Evolutionary conservation across 2,797 vertebrate genomes (phyloP).

Genomic region (Pelobates cultripes): DNA sequence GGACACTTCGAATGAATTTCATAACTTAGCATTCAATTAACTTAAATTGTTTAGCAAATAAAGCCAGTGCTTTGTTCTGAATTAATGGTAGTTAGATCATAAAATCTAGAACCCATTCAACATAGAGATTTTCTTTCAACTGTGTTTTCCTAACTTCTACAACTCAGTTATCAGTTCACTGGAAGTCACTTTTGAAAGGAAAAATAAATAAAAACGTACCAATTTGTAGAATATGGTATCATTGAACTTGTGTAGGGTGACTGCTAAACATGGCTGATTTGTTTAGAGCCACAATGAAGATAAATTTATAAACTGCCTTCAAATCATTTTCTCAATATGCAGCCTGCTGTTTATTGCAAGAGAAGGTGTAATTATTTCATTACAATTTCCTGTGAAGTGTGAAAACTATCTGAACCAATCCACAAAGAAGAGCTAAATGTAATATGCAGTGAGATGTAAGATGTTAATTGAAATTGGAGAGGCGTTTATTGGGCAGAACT

Average conservation of each 20-base stretch:
- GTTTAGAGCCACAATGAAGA: constrained; percentile 37
- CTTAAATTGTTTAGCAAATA: no score
- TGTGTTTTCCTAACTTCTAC: no score
- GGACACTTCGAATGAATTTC: no score
- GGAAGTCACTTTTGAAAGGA: no score
- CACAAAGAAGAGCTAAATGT: constrained; percentile 79
- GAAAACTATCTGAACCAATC: constrained; percentile 80
- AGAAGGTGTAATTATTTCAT: constrained; percentile 81
- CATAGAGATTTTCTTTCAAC: no score
- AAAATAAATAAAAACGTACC: no score
- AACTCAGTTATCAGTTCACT: no score
- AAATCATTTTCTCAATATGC: constrained; percentile 25
- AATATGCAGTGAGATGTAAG: constrained; percentile 75
- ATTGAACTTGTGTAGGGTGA: neutral
- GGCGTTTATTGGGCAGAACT: constrained; percentile 76
- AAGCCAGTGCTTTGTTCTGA: no score
- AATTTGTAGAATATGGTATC: no score
- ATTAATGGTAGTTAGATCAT: no score
- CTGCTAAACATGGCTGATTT: neutral
- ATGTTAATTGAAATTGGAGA: constrained; percentile 80
- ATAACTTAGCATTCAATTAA: no score
- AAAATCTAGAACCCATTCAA: no score
- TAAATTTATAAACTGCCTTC: constrained; percentile 39
- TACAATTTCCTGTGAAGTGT: constrained; percentile 83
- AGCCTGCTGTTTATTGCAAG: constrained; percentile 68